phyloP scores from a whole-genome alignment of 2,797 vertebrate species.

The Myoxocephalus aenaeus region DNA sequence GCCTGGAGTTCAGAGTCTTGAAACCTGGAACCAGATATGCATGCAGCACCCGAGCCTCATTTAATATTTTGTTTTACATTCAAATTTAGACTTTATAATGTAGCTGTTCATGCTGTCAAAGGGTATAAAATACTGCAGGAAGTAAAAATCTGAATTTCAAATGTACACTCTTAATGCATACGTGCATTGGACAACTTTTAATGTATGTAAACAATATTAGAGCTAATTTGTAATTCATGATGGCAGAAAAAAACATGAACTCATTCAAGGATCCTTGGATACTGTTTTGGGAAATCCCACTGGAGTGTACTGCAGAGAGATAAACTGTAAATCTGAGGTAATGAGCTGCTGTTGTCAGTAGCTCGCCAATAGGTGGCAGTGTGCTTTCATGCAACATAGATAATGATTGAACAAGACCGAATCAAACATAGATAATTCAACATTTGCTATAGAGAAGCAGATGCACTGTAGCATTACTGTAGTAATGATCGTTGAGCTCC shows the following conservation, averaged over 20 bases:
- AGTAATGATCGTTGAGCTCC: conserved; percentile 11
- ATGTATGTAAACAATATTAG: conserved; percentile 29
- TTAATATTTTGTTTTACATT: conserved; percentile 1
- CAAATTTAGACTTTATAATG: neutral
- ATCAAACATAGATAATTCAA: neutral
- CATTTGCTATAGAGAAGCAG: conserved; percentile 1
- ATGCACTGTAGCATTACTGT: conserved; percentile 8
- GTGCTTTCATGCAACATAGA: conserved; percentile 38
- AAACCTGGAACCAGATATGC: neutral
- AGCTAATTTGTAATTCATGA: conserved; percentile 35
- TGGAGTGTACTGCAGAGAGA: conserved; percentile 13
- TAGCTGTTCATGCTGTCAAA: neutral
- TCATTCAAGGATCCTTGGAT: conserved; percentile 40
- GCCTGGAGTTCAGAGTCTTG: neutral
- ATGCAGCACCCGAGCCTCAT: neutral
- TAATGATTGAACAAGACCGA: neutral
- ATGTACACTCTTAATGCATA: conserved; percentile 26
- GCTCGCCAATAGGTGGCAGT: conserved; percentile 66
- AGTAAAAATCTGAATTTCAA: conserved; percentile 30
- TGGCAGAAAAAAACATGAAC: conserved; percentile 39
- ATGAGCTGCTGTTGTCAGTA: neutral
- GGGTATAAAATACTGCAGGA: conserved; percentile 1
- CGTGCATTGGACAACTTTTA: conserved; percentile 21
- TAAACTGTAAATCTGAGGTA: conserved; percentile 18
- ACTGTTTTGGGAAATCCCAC: conserved; percentile 33